Evolutionary conservation across 2,797 vertebrate species (phyloP), one percentile per base, ranked within the genome.

Genomic region (Notoglanidium macrostoma): DNA sequence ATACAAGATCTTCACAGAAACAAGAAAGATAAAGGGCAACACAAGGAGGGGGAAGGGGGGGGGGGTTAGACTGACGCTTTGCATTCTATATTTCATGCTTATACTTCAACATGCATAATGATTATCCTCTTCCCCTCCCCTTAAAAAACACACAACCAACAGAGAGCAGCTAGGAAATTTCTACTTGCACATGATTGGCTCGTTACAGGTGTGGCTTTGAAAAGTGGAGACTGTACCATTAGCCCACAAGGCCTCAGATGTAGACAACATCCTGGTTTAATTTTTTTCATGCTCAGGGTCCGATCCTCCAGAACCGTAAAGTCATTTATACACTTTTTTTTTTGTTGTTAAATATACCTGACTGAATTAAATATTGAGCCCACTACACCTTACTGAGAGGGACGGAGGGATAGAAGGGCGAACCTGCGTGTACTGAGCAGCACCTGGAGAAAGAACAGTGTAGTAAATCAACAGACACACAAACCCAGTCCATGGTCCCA

Each of bases 331-430:
- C 11, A 91, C 85, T 87, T 86, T 88, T 85, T 90, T 86, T 87
- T 90, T 85, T 83, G 86, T 90, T 88, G 86, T 92, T 91, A 92
- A 92, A 92, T 90, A 92, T 89, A 89, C 88, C 89, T 85, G 89
- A 91, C 87, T 89, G 88, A 91, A 89, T 90, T 88, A 91, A 83
- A 91, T 44, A 72, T 78, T 89, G 83, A 92, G 78, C 89, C 77
- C 86, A 84, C 86, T 68, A 88, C 79, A 59, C 70, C 70, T 89
- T 91, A 81, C 65, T 87, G 80, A 63, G 85, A 78, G 57, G 63
- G 87, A 68, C 68, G 70, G 21, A 85, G 68, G 61, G 2, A 70
- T 35, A 70, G 35, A 83, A 70, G 79, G 5, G 23, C 23, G 44
- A 88, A 79, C 65, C 46, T 54, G 85, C 78, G 61, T 85, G 73